phyloP scores from a whole-genome alignment of 2,113 vertebrate genomes.

The Saccopteryx leptura region DNA sequence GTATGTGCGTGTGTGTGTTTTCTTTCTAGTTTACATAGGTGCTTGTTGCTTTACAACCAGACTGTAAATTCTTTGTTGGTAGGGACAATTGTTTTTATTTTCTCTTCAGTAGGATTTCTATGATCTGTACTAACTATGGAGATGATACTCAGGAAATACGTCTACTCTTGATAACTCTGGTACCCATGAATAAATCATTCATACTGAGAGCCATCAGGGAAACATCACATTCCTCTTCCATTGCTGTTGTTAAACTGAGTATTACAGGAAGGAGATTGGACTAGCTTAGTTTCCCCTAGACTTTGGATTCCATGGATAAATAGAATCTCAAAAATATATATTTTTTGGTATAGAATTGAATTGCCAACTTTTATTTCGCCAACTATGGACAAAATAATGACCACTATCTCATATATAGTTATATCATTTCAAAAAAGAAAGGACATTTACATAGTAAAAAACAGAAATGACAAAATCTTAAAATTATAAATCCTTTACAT shows the following conservation, averaged over 20 bases:
- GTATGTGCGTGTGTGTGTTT: background rate
- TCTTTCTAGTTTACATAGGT: background rate
- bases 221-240: background rate
- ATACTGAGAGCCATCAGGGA: background rate
- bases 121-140: background rate
- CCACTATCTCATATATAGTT: background rate
- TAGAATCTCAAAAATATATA: background rate
- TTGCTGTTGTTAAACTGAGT: background rate
- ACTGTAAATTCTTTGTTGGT: background rate
- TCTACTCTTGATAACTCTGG: background rate
- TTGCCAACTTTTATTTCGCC: background rate
- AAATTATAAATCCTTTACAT: background rate
- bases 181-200: background rate
- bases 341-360: background rate
- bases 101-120: background rate
- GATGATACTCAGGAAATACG: conserved; percentile 12
- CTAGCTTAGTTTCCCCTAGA: background rate
- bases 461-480: conserved; percentile 21
- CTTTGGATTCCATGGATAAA: background rate
- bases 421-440: conserved; percentile 28
- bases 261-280: background rate
- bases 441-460: background rate
- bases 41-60: background rate
- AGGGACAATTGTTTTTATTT: background rate
- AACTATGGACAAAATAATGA: background rate